Base-by-base conservation (phyloP, 37 sponge, comb jelly and placozoan genomes). In the Tethya wilhelma region DNA sequence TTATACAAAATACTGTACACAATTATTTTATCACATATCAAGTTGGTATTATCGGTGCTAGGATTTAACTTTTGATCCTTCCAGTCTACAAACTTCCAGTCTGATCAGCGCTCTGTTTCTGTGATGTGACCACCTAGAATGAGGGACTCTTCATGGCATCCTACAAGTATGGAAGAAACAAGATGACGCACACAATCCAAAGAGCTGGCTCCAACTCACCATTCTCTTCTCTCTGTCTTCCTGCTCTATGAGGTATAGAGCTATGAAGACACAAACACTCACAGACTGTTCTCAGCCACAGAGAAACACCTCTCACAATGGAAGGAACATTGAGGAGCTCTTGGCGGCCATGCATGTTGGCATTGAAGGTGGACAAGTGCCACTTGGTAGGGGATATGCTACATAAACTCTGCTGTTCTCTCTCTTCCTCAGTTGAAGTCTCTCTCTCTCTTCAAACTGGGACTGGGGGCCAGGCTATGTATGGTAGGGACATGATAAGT, bases 231-330 rank as follows among this genome's bases (percentile, higher is more conserved):
- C 64, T 17, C 34, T 34, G 22, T 56, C 78, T 28, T 43, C 66
- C 30, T 78, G 63, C 78, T 73, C 28, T 38, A n/a, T 55, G 38
- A 92, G 77, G 59, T 84, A 73, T 42, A 37, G 29, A 23, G 71
- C 41, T 22, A 74, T 33, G 9, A 85, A 80, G 0, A 66, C 30
- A 1, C 87, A 60, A 57, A 92, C 77, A 2, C 81, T 39, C 62
- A 84, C 76, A 33, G 81, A 77, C 37, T 87, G 73, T n/a, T 77
- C 41, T 63, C 84, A 89, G 20, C 65, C 41, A 23, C 81, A 44
- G 30, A 80, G 67, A 71, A 87, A 88, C 67, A 83, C 67, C 66
- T 92, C 89, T 12, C 78, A 69, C 9, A 87, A n/a, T n/a, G n/a
- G n/a, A n/a, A n/a, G n/a, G 70, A 77, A 92, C 69, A 2, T 77